phyloP scores from a whole-genome alignment of 2,888 invertebrate species.

The Eupithecia subumbrata region DNA sequence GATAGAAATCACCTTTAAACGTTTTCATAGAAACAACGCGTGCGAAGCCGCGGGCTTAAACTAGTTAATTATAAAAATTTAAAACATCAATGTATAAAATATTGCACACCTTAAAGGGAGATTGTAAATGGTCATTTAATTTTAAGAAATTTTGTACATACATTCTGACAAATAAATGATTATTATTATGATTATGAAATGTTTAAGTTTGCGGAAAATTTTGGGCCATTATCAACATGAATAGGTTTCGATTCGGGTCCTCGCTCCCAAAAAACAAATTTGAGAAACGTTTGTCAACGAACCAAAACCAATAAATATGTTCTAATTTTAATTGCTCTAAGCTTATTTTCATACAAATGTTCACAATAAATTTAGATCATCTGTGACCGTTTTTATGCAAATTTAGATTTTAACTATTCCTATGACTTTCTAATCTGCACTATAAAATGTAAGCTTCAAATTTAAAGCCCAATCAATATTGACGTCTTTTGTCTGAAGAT shows the following conservation, averaged over 20 bases:
- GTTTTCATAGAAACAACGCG: no score
- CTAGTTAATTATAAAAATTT: no score
- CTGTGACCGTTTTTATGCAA: constrained; percentile 42
- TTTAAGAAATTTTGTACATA: no score
- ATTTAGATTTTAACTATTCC: constrained; percentile 39
- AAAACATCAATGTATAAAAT: no score
- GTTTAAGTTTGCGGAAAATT: background rate
- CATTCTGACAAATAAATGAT: no score
- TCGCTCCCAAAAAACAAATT: constrained; percentile 21
- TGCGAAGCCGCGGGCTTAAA: no score
- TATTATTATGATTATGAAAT: no score
- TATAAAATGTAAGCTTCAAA: constrained; percentile 38
- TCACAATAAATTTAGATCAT: constrained; percentile 23
- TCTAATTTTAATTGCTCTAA: constrained; percentile 35
- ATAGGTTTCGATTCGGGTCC: background rate
- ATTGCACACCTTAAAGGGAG: no score
- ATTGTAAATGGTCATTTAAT: no score
- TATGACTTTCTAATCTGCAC: constrained; percentile 43
- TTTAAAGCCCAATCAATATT: constrained; percentile 31
- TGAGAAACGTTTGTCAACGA: constrained; percentile 14
- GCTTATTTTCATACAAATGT: constrained; percentile 27
- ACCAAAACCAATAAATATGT: constrained; percentile 27
- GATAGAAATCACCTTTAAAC: no score
- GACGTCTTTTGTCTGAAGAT: constrained; percentile 37
- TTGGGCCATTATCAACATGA: background rate